These are phyloP conservation scores for Punctoribates punctum DNA, from an alignment of 2,888 invertebrate genomes.

Conservation along the genomic window DNA sequence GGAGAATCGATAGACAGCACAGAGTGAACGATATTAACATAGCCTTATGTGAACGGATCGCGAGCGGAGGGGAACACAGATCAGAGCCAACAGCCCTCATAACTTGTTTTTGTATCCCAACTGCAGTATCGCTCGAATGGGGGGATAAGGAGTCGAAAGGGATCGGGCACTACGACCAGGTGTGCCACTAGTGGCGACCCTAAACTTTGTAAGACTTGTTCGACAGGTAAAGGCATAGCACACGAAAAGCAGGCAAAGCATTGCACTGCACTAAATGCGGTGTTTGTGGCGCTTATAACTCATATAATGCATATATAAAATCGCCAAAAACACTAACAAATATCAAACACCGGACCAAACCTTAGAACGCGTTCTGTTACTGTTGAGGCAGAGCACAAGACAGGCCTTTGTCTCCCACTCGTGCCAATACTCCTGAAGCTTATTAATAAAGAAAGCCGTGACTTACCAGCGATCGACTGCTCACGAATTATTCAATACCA, in stretches of 20 bases:
- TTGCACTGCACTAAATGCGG: background rate
- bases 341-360: background rate
- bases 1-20: background rate
- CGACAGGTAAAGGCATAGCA: slow-evolving; percentile 11
- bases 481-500: slow-evolving; percentile 1
- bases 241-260: background rate
- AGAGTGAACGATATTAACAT: no score
- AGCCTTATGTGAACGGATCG: background rate
- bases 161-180: slow-evolving; percentile 12
- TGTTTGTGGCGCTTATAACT: background rate
- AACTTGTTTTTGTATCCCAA: slow-evolving; percentile 1
- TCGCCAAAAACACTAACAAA: background rate
- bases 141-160: slow-evolving; percentile 12
- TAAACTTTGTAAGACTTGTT: slow-evolving; percentile 5
- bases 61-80: background rate
- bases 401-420: slow-evolving; percentile 10
- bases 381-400: background rate
- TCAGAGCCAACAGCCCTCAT: background rate
- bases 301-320: background rate
- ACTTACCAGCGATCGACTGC: background rate
- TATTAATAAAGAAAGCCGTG: background rate
- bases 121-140: background rate
- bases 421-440: slow-evolving; percentile 2
- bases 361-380: background rate
- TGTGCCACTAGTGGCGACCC: slow-evolving; percentile 19